Percentiles rank a stretch among this genome's conserved stretches.
These are phyloP conservation scores for Melanotaenia trifasciata DNA, from an alignment of 2,797 vertebrate genomes.

Conservation along the genomic window DNA sequence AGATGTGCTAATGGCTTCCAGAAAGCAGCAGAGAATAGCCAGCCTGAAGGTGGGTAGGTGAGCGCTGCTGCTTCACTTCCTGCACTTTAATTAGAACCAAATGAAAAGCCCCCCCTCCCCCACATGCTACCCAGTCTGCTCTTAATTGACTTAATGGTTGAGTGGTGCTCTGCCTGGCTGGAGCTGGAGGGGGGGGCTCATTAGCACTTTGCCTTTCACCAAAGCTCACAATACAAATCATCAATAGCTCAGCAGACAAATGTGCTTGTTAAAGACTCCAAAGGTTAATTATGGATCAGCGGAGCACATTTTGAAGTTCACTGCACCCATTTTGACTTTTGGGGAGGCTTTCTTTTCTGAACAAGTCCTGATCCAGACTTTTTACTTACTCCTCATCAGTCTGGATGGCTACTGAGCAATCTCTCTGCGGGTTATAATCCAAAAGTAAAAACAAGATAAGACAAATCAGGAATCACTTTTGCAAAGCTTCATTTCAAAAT, in stretches of 20 bases:
- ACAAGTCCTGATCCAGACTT: background rate
- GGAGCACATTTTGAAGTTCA: slow-evolving; percentile 38
- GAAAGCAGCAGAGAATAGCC: slow-evolving; percentile 35
- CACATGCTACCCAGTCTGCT: slow-evolving; percentile 12
- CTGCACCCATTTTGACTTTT: slow-evolving; percentile 29
- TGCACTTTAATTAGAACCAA: slow-evolving; percentile 78
- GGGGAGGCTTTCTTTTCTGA: slow-evolving; percentile 22
- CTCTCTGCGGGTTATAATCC: background rate
- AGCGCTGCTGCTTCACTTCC: slow-evolving; percentile 64
- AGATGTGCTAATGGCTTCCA: slow-evolving; percentile 67
- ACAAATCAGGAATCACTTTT: background rate
- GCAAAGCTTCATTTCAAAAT: background rate
- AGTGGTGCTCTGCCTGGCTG: slow-evolving; percentile 42
- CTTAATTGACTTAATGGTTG: slow-evolving; percentile 75
- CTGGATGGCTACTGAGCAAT: background rate
- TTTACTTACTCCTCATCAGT: background rate
- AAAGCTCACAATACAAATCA: slow-evolving; percentile 63
- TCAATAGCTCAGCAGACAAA: slow-evolving; percentile 55
- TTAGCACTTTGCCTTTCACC: slow-evolving; percentile 64
- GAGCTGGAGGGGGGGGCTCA: slow-evolving; percentile 46
- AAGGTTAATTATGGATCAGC: slow-evolving; percentile 58
- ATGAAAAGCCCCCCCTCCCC: slow-evolving; percentile 53
- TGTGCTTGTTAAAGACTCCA: slow-evolving; percentile 52
- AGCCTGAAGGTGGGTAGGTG: slow-evolving; percentile 50
- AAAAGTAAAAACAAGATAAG: background rate